These are phyloP conservation scores for Hirtodrosophila duncani DNA, from an alignment of 2,888 invertebrate species.

Conservation along the genomic window DNA sequence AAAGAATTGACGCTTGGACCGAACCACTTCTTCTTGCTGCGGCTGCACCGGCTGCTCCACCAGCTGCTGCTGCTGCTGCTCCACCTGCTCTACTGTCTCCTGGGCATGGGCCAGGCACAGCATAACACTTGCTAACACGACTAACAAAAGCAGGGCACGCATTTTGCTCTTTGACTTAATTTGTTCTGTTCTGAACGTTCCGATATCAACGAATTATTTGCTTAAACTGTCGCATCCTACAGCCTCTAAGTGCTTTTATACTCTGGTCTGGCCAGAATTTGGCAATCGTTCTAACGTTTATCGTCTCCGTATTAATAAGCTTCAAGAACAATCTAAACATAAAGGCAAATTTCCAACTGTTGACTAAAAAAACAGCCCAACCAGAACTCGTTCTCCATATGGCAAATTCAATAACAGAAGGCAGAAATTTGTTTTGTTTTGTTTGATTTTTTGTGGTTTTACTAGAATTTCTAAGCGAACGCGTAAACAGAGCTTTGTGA, in stretches of 20 bases:
- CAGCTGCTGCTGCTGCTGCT: neutral
- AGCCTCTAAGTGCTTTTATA: slow-evolving; percentile 43
- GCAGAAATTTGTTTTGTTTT: no score
- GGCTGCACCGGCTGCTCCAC: no score
- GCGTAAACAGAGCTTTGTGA: no score
- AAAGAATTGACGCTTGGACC: slow-evolving; percentile 41
- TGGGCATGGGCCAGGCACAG: slow-evolving; percentile 32
- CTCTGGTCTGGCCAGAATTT: neutral
- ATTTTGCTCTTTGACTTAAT: slow-evolving; percentile 27
- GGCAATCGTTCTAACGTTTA: slow-evolving; percentile 29
- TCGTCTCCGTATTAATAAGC: slow-evolving; percentile 54
- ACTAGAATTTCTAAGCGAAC: no score
- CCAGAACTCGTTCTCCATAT: no score
- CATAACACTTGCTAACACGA: slow-evolving; percentile 37
- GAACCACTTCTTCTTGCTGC: slow-evolving; percentile 26
- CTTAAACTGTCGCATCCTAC: slow-evolving; percentile 36
- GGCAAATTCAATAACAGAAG: no score
- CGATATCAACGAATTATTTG: slow-evolving; percentile 15
- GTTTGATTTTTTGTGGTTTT: slow-evolving; percentile 8
- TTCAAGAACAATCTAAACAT: slow-evolving; percentile 56
- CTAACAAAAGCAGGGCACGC: slow-evolving; percentile 42
- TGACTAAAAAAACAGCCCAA: slow-evolving; percentile 28
- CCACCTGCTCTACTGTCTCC: no score
- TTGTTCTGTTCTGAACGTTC: slow-evolving; percentile 2
- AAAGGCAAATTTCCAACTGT: slow-evolving; percentile 23